phyloP scores from a whole-genome alignment of 2,113 vertebrate genomes.

The Gopherus evgoodei region DNA sequence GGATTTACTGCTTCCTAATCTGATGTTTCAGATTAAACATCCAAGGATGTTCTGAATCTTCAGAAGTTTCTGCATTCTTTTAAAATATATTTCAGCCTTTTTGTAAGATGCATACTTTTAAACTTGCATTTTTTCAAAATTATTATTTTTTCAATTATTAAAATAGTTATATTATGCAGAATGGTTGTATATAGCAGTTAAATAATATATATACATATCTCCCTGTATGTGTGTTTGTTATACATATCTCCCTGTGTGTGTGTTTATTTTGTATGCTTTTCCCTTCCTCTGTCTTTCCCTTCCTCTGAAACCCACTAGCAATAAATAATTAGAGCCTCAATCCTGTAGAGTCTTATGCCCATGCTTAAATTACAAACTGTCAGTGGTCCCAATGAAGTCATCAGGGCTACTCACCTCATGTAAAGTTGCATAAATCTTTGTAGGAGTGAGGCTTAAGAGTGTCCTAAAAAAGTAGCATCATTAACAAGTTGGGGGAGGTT shows the following conservation, averaged over 20 bases:
- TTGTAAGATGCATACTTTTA: slow-evolving; percentile 6
- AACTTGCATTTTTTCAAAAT: background rate
- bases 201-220: background rate
- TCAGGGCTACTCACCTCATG: background rate
- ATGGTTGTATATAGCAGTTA: background rate
- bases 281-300: background rate
- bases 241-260: background rate
- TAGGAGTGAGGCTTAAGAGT: background rate
- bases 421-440: background rate
- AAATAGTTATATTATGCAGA: background rate
- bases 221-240: background rate
- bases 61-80: slow-evolving; percentile 42
- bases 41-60: slow-evolving; percentile 7
- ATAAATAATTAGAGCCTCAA: background rate
- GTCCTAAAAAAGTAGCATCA: background rate
- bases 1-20: slow-evolving; percentile 63
- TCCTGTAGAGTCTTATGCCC: background rate
- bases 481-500: background rate
- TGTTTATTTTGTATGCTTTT: background rate
- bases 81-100: slow-evolving; percentile 21
- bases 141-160: background rate
- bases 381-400: background rate
- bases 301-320: background rate
- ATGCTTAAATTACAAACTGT: background rate
- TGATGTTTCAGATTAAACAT: slow-evolving; percentile 65